Evolutionary conservation across 2,797 vertebrate genomes (phyloP).

Genomic region (Tachyglossus aculeatus): DNA sequence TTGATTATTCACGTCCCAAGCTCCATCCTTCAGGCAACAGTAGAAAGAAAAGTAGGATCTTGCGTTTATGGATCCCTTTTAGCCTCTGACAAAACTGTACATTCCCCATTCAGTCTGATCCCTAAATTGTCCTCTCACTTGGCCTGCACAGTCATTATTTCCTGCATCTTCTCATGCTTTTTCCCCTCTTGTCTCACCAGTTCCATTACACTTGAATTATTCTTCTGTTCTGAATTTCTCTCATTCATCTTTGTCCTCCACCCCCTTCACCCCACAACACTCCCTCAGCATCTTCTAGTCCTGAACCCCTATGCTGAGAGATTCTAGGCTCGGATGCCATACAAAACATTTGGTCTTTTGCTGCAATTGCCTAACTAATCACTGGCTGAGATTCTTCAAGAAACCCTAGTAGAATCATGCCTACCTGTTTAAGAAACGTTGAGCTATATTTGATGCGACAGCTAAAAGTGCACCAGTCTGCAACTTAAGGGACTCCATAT

Average conservation of each 20-base stretch:
- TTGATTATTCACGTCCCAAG: no score
- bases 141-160: no score
- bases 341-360: not conserved
- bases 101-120: no score
- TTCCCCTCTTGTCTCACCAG: no score
- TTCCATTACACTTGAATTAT: no score
- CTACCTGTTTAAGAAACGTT: not conserved
- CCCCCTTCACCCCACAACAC: not conserved
- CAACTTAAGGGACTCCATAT: not conserved
- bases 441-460: not conserved
- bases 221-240: not conserved
- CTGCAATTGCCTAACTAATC: not conserved
- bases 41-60: no score
- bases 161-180: no score
- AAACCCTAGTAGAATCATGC: not conserved
- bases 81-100: no score
- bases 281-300: not conserved
- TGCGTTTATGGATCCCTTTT: no score
- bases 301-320: not conserved
- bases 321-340: not conserved
- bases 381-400: not conserved
- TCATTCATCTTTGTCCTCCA: not conserved
- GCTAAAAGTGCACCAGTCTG: not conserved
- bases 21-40: no score
- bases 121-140: no score